Conservation (phyloP, 1,140 invertebrate species). For the Bombus balteatus region DNA sequence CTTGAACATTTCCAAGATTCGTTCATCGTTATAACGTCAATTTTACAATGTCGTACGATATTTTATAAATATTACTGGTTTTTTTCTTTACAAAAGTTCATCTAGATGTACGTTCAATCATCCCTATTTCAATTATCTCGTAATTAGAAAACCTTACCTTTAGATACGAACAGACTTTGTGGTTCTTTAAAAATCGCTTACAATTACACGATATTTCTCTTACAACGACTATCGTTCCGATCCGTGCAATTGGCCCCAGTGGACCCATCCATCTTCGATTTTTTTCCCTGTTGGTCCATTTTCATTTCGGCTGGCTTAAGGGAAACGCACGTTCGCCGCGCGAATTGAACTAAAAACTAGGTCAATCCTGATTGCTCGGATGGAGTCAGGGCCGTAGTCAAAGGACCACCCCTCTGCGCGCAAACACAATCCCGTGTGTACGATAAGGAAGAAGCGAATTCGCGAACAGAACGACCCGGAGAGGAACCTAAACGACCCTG, state of each 20-base stretch:
- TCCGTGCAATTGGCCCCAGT: background rate
- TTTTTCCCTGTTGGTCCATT: conserved; percentile 27
- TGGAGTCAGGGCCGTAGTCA: conserved; percentile 63
- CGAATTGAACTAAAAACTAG: conserved; percentile 69
- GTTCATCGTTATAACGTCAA: too few relatives aligned
- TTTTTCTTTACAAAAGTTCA: too few relatives aligned
- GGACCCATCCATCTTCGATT: conserved; percentile 36
- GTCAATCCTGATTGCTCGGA: conserved; percentile 70
- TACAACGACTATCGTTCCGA: background rate
- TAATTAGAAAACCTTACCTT: too few relatives aligned
- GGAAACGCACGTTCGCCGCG: conserved; percentile 53
- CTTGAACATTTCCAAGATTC: too few relatives aligned
- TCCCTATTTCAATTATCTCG: too few relatives aligned
- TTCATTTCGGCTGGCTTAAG: conserved; percentile 70
- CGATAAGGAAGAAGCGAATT: conserved; percentile 40
- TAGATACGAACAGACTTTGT: too few relatives aligned
- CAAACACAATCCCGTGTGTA: conserved; percentile 12
- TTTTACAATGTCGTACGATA: too few relatives aligned
- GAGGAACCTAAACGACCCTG: conserved; percentile 11
- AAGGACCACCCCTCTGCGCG: conserved; percentile 45
- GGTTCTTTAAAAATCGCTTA: background rate
- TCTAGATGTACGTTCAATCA: too few relatives aligned
- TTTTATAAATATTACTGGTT: too few relatives aligned
- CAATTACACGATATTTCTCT: background rate
- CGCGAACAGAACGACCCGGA: conserved; percentile 36